These are phyloP conservation scores for Myotis pilosus DNA, from an alignment of 2,797 vertebrate species.

Conservation along the genomic window DNA sequence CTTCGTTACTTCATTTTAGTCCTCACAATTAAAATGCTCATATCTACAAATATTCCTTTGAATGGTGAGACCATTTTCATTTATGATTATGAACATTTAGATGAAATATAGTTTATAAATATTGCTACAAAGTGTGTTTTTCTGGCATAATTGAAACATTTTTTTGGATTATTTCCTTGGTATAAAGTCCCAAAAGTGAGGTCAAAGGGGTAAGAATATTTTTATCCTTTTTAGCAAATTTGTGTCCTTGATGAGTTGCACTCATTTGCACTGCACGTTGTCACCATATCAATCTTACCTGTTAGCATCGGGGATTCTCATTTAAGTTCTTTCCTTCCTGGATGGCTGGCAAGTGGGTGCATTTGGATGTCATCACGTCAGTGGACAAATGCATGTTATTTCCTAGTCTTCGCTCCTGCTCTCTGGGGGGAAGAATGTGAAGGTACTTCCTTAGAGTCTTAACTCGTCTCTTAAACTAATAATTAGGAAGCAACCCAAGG, in stretches of 20 bases:
- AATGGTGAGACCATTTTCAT: background rate
- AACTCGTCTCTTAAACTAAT: slow-evolving; percentile 15
- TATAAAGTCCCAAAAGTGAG: background rate
- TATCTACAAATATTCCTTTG: background rate
- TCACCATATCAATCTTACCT: background rate
- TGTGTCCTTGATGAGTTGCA: background rate
- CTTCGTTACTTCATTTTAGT: slow-evolving; percentile 27
- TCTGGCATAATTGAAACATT: background rate
- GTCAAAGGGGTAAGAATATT: background rate
- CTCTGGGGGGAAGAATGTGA: background rate
- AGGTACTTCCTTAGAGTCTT: background rate
- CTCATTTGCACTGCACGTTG: background rate
- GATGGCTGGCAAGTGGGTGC: background rate
- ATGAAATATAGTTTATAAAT: slow-evolving; percentile 30
- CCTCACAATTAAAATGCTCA: slow-evolving; percentile 9
- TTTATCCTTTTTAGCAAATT: background rate
- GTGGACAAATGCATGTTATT: background rate
- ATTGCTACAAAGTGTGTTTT: background rate
- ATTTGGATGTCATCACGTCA: background rate
- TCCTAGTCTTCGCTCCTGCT: background rate
- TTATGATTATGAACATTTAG: slow-evolving; percentile 35
- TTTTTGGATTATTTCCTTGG: background rate
- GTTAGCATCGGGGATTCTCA: background rate
- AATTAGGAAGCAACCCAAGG: background rate
- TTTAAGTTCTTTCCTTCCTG: background rate